Conservation (phyloP, 2,888 invertebrate species). For the Gymnocheta viridis region DNA sequence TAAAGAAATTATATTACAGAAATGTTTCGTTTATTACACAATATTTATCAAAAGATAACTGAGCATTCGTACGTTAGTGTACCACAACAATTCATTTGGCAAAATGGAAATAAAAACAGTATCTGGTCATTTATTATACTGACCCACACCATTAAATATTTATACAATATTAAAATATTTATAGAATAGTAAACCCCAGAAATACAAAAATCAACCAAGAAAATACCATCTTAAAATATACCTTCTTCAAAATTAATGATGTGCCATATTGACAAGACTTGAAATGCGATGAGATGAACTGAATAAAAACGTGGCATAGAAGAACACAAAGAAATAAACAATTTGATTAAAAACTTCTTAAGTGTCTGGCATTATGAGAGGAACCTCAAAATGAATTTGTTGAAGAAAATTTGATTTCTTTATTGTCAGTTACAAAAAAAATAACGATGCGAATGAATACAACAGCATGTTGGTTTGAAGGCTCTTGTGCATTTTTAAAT, state of each 20-base stretch:
- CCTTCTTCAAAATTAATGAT: slow-evolving; percentile 71
- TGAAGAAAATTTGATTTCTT: slow-evolving; percentile 62
- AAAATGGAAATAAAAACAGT: not conserved
- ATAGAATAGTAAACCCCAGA: slow-evolving; percentile 44
- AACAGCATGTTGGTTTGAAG: slow-evolving; percentile 61
- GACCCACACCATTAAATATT: slow-evolving; percentile 12
- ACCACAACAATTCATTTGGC: not conserved
- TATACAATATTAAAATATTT: slow-evolving; percentile 58
- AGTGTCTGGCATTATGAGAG: slow-evolving; percentile 59
- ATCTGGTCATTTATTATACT: slow-evolving; percentile 52
- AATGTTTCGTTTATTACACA: too few relatives aligned
- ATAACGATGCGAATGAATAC: not conserved
- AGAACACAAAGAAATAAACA: slow-evolving; percentile 38
- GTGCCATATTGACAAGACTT: slow-evolving; percentile 69
- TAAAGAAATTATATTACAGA: too few relatives aligned
- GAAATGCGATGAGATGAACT: slow-evolving; percentile 39
- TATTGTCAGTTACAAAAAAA: slow-evolving; percentile 51
- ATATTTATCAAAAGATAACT: not conserved
- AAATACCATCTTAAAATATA: slow-evolving; percentile 15
- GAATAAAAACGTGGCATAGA: slow-evolving; percentile 8
- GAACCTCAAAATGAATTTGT: slow-evolving; percentile 67
- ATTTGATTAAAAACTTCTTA: slow-evolving; percentile 64
- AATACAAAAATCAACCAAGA: slow-evolving; percentile 18
- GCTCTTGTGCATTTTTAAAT: slow-evolving; percentile 41
- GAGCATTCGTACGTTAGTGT: not conserved